Conservation (phyloP, 35 echinoderm and acorn worm genomes). For the Patiria miniata region DNA sequence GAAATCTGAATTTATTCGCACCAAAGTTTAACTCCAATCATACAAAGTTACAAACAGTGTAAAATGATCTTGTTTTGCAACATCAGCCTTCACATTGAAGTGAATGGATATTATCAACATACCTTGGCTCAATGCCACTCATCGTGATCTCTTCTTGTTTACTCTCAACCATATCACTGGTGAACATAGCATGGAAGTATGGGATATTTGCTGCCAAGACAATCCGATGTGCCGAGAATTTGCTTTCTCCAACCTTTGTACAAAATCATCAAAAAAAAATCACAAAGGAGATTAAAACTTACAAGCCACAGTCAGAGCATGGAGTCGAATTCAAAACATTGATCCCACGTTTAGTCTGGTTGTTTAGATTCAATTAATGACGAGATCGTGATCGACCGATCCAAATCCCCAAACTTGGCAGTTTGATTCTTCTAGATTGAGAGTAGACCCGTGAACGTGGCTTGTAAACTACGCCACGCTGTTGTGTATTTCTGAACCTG, state of each 20-base stretch:
- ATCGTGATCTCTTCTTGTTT: constrained; percentile 99
- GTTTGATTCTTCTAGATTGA: no score
- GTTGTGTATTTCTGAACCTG: no score
- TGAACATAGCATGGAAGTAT: constrained; percentile 99
- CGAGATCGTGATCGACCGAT: not conserved
- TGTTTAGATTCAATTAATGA: not conserved
- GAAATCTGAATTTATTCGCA: no score
- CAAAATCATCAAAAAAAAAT: not conserved
- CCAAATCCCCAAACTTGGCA: no score
- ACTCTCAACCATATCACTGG: constrained; percentile 96
- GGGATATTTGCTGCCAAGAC: constrained; percentile 94
- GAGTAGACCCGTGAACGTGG: no score
- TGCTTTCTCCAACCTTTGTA: constrained; percentile 87
- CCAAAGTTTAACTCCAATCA: no score
- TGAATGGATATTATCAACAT: not conserved
- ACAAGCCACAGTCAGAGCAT: not conserved
- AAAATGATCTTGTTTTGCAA: no score
- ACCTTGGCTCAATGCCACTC: constrained; percentile 96
- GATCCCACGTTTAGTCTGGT: not conserved
- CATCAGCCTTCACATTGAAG: no score
- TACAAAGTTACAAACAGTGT: no score
- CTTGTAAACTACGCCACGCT: no score
- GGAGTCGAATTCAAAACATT: not conserved
- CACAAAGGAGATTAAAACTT: not conserved
- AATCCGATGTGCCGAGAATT: constrained; percentile 91